phyloP scores from a whole-genome alignment of 2,888 invertebrate genomes.

The Dinocampus coccinellae region DNA sequence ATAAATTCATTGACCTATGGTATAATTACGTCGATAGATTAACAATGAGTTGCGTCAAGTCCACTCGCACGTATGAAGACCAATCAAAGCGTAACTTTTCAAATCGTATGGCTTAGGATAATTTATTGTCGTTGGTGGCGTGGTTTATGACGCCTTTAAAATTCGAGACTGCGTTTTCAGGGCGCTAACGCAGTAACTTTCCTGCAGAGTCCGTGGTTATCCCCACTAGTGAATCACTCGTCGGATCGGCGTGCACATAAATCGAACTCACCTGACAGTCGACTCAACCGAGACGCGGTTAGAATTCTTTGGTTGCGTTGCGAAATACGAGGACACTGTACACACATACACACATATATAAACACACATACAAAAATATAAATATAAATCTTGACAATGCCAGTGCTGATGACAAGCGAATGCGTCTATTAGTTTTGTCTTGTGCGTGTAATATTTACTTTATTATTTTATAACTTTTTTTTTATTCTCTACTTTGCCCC shows the following conservation, averaged over 20 bases:
- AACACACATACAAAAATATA: neutral
- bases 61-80: neutral
- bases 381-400: neutral
- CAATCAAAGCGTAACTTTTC: slow-evolving; percentile 42
- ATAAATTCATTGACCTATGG: slow-evolving; percentile 38
- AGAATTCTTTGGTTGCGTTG: slow-evolving; percentile 42
- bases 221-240: slow-evolving; percentile 46
- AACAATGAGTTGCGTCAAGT: neutral
- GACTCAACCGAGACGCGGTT: slow-evolving; percentile 44
- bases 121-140: slow-evolving; percentile 50
- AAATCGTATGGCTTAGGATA: slow-evolving; percentile 45
- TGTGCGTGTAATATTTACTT: neutral
- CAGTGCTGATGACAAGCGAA: slow-evolving; percentile 6
- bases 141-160: slow-evolving; percentile 50
- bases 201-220: slow-evolving; percentile 35
- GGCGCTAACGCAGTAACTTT: slow-evolving; percentile 42
- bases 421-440: neutral
- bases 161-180: slow-evolving; percentile 40
- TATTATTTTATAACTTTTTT: neutral
- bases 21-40: slow-evolving; percentile 33
- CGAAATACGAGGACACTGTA: slow-evolving; percentile 32
- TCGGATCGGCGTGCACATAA: slow-evolving; percentile 49
- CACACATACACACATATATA: neutral
- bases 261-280: slow-evolving; percentile 50
- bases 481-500: slow-evolving; percentile 23